Evolutionary conservation across 2,113 vertebrate genomes (phyloP), one percentile per base, ranked within the genome.

Genomic region (Eurystomus gularis): DNA sequence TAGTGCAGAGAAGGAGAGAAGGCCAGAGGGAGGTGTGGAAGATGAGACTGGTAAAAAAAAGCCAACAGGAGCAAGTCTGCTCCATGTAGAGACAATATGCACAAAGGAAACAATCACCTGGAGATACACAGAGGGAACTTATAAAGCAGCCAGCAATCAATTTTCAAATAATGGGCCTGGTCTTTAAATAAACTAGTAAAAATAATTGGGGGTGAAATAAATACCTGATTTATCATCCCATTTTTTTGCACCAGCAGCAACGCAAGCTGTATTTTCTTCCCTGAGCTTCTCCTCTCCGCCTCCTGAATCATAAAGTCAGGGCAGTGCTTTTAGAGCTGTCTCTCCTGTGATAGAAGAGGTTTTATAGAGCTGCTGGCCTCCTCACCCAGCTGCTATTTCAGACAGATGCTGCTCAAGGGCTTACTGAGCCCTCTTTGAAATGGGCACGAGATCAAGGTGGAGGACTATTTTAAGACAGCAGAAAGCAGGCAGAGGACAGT

Each of bases 131-230:
- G 21, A 2, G 17, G 19, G 31, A n/a, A 60, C 25, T 90, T 88
- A 35, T 0, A 42, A 80, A 62, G 46, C 82, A 91, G 20, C 55
- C 51, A 83, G 35, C 82, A 90, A 51, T 94, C 64, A 66, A 28
- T 96, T 90, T 88, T 72, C 46, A 73, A 66, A 58, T 70, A 78
- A 60, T 16, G 17, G 72, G 42, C 16, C 15, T 88, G 60, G 60
- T 82, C 82, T 83, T 90, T 83, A 86, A 86, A 55, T 85, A 60
- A 90, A 77, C 40, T 54, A 82, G 20, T 90, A 33, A 80, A 87
- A 76, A 13, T 39, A 42, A 93, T 13, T 28, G 71, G 57, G 11
- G 4, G 24, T 72, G 9, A 46, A 77, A 83, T 48, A 82, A 79
- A 65, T 64, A 55, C 16, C 29, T 80, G 42, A 55, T 85, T 66